Evolutionary conservation across 2,888 invertebrate genomes (phyloP), one percentile per base, ranked within the genome.

Genomic region (Metalampra italica): DNA sequence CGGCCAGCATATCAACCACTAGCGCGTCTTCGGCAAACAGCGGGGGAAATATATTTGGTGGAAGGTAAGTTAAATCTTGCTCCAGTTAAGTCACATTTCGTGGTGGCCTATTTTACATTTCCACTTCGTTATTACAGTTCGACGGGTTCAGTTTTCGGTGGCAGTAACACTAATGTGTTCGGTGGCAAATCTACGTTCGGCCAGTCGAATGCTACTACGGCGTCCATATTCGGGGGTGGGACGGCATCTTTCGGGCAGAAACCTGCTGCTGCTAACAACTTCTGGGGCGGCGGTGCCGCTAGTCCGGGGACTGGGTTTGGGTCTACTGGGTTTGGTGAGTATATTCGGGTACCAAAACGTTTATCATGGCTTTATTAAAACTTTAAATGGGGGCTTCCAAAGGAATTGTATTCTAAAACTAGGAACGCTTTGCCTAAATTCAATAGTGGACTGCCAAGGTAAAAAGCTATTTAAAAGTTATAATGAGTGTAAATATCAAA

Each of bases 1-100:
- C 83, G 0, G 85, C 86, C 11, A 87, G 78, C 57, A 90, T 90
- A 59, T 87, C 89, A 0, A 82, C 88, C 0, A 84, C 84, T 0
- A 82, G 65, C 43, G 78, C 84, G 0, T 64, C 80, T 0, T 63
- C 79, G 5, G 75, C 65, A 22, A 59, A 63, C 1, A 75, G 67
- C 38, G 75, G 77, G 7, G 83, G 83, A 42, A 86, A 68, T 58
- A 79, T 86, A 54, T 88, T 89, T 59, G 84, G 83, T 15, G 72
- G 75, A 57, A 71, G 80, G 87, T 86, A 67, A 72, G 56, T 39
- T 3, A n/a, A 7, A 8, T 36, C 11, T 36, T 36, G 36, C n/a
- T 3, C 22, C 5, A 22, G 22, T 2, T 22, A 5, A 22, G 5
- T 46, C 22, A 22, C 5, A 22, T 22, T 22, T 22, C 3, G 5